These are phyloP conservation scores for Pitangus sulphuratus DNA, from an alignment of 2,797 vertebrate species.

Conservation along the genomic window DNA sequence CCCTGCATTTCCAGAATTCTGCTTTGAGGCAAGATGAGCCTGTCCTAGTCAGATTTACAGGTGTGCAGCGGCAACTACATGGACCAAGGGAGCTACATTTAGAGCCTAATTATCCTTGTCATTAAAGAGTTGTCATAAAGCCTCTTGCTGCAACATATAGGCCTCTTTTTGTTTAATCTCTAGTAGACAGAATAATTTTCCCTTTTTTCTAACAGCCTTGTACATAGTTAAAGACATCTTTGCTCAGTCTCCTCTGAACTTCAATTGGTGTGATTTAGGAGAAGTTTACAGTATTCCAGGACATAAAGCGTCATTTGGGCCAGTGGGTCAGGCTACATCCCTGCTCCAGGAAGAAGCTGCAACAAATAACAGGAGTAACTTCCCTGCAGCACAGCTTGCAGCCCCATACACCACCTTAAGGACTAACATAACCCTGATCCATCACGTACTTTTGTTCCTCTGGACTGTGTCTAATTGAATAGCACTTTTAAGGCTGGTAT, in stretches of 20 bases:
- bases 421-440: fast-evolving
- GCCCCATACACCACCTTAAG: fast-evolving
- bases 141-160: background rate
- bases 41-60: background rate
- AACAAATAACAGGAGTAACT: background rate
- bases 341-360: background rate
- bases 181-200: background rate
- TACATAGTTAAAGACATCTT: background rate
- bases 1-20: background rate
- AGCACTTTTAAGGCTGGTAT: background rate
- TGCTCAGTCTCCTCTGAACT: background rate
- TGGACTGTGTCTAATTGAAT: too few relatives aligned
- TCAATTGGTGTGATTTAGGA: fast-evolving
- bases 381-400: background rate
- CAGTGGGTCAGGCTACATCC: background rate
- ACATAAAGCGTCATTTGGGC: fast-evolving
- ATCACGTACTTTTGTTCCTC: background rate
- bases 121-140: background rate
- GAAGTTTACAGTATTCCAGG: background rate
- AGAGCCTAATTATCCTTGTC: background rate
- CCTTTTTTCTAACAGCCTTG: background rate
- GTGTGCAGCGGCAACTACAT: background rate
- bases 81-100: background rate
- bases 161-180: background rate
- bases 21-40: background rate